Conservation (phyloP, 1,140 invertebrate species). For the Leptinotarsa undecemlineata region DNA sequence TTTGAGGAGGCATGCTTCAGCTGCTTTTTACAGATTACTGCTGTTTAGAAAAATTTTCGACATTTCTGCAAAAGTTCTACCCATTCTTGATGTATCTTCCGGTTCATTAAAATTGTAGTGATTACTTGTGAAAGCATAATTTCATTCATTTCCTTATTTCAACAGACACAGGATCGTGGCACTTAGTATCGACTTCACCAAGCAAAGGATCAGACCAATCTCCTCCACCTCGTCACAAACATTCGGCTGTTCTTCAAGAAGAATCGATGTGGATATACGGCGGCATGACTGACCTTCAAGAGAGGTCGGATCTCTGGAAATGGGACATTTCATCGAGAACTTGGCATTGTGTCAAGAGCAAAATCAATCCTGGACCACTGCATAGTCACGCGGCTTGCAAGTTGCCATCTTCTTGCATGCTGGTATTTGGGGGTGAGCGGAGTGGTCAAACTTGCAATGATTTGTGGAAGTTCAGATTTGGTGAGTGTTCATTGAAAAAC, state of each 20-base stretch:
- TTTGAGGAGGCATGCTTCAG: too few relatives aligned
- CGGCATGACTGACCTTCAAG: constrained; percentile 84
- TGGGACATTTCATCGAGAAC: constrained; percentile 65
- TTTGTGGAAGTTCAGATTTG: constrained; percentile 86
- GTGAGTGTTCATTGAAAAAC: constrained; percentile 57
- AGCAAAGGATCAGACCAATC: constrained; percentile 55
- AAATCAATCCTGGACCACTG: constrained; percentile 73
- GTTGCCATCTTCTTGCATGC: constrained; percentile 73
- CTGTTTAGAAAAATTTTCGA: too few relatives aligned
- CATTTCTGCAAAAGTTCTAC: too few relatives aligned
- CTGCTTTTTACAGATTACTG: too few relatives aligned
- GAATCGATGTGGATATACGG: constrained; percentile 85
- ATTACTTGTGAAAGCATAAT: too few relatives aligned
- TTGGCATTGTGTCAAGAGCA: constrained; percentile 72
- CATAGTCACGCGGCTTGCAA: constrained; percentile 82
- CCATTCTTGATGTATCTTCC: too few relatives aligned
- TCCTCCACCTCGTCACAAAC: constrained; percentile 79
- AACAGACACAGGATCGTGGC: constrained; percentile 78
- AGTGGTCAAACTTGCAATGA: constrained; percentile 75
- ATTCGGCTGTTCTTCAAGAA: constrained; percentile 80
- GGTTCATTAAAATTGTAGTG: accelerated
- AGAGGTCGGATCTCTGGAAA: constrained; percentile 82
- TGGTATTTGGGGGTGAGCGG: constrained; percentile 82
- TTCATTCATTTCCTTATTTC: constrained; percentile 6
- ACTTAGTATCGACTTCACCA: constrained; percentile 58